Evolutionary conservation across 2,797 vertebrate genomes (phyloP).

Genomic region (Serranus cabrilla): DNA sequence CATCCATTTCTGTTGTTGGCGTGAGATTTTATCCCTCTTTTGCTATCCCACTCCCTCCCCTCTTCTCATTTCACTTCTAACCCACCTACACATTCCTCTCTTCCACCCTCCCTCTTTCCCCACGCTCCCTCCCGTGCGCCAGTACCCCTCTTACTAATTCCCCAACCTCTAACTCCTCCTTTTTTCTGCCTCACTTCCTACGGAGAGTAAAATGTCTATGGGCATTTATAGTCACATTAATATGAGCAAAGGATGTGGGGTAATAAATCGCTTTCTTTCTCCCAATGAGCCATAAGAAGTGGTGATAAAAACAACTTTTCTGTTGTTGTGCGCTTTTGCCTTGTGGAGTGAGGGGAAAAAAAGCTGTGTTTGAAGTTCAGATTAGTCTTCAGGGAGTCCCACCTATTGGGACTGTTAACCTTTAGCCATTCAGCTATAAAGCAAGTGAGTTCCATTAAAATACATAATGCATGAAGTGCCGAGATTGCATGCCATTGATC

Average conservation of each 20-base stretch:
- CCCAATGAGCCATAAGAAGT: constrained; percentile 74
- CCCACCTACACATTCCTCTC: constrained; percentile 51
- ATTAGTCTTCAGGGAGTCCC: constrained; percentile 89
- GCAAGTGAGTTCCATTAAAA: constrained; percentile 89
- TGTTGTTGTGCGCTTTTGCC: constrained; percentile 86
- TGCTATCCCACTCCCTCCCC: constrained; percentile 18
- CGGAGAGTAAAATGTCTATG: constrained; percentile 78
- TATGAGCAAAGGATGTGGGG: constrained; percentile 85
- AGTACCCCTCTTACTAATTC: constrained; percentile 63
- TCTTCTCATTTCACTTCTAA: constrained; percentile 30
- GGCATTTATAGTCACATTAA: constrained; percentile 87
- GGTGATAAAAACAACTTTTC: constrained; percentile 84
- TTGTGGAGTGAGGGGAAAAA: constrained; percentile 62
- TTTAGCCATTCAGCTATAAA: constrained; percentile 92
- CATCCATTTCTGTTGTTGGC: constrained; percentile 51
- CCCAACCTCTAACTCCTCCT: constrained; percentile 64
- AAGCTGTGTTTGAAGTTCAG: constrained; percentile 86
- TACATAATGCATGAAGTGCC: constrained; percentile 95
- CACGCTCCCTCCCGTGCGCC: constrained; percentile 33
- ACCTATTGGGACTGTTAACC: constrained; percentile 93
- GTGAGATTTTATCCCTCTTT: constrained; percentile 46
- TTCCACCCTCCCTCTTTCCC: constrained; percentile 23
- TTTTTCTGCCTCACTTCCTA: constrained; percentile 76
- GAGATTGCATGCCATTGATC: constrained; percentile 95
- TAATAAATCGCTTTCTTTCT: constrained; percentile 86